Evolutionary conservation across 2,797 vertebrate species (phyloP).

Genomic region (Myotis planiceps): DNA sequence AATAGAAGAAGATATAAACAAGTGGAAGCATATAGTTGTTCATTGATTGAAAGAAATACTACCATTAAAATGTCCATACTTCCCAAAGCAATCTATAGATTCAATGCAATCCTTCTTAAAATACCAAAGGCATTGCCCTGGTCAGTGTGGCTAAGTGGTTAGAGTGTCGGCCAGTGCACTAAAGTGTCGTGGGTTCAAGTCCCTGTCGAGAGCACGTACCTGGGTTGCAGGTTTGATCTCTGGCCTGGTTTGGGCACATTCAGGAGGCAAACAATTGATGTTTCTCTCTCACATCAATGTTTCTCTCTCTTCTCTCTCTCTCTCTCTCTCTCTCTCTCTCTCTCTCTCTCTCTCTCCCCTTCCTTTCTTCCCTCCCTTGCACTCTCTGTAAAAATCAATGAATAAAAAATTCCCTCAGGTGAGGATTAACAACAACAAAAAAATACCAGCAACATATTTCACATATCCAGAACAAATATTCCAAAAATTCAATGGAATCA

Average conservation of each 20-base stretch:
- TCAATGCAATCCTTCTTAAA: not conserved
- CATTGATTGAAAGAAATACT: not conserved
- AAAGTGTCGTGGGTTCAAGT: too few relatives aligned
- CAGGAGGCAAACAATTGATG: too few relatives aligned
- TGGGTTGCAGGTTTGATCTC: too few relatives aligned
- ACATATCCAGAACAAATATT: not conserved
- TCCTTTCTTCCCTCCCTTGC: not conserved
- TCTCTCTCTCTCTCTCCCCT: too few relatives aligned
- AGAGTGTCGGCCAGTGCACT: too few relatives aligned
- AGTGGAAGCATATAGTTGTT: not conserved
- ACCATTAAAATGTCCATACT: not conserved
- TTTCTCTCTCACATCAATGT: too few relatives aligned
- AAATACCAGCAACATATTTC: not conserved
- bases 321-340: too few relatives aligned
- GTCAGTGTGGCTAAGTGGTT: too few relatives aligned
- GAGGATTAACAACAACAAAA: not conserved
- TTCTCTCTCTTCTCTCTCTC: too few relatives aligned
- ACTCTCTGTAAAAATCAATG: not conserved
- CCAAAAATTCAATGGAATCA: not conserved
- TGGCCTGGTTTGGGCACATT: too few relatives aligned
- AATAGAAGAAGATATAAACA: not conserved
- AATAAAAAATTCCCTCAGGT: not conserved
- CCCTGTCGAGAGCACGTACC: too few relatives aligned
- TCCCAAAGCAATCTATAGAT: not conserved
- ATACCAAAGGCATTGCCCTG: not conserved